Evolutionary conservation across 2,113 vertebrate species (phyloP).

Genomic region (Sylvilagus bachmani): DNA sequence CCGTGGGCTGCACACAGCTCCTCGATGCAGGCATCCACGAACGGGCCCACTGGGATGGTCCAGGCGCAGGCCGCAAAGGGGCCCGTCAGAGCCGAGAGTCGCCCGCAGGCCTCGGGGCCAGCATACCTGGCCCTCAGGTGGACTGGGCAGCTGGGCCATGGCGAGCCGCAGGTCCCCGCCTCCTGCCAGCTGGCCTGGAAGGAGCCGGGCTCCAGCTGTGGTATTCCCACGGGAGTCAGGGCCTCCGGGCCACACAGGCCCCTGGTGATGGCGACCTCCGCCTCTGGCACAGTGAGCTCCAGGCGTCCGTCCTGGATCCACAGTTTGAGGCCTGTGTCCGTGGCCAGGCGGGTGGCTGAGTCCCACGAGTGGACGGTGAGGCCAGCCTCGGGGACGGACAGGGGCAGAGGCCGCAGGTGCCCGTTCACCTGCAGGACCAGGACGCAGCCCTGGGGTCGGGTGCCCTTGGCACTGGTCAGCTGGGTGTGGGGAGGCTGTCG

Average conservation of each 20-base stretch:
- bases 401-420: constrained; percentile 70
- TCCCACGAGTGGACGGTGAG: constrained; percentile 80
- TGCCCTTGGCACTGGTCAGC: rapidly evolving
- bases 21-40: constrained; percentile 80
- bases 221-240: constrained; percentile 76
- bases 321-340: constrained; percentile 83
- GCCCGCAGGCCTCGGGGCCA: constrained; percentile 73
- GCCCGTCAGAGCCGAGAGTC: constrained; percentile 75
- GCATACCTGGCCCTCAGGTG: constrained; percentile 66
- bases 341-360: constrained; percentile 77
- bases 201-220: constrained; percentile 55
- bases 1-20: constrained; percentile 83
- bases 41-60: constrained; percentile 56
- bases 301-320: constrained; percentile 78
- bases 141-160: constrained; percentile 27
- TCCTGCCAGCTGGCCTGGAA: constrained; percentile 85
- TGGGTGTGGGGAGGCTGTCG: background rate
- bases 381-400: constrained; percentile 73
- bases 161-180: background rate
- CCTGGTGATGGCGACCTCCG: constrained; percentile 80
- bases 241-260: constrained; percentile 86
- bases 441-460: rapidly evolving
- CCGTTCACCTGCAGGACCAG: constrained; percentile 80
- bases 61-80: constrained; percentile 82
- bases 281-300: constrained; percentile 75